Evolutionary conservation across 2,797 vertebrate species (phyloP).

Genomic region (Syngnathus acus): DNA sequence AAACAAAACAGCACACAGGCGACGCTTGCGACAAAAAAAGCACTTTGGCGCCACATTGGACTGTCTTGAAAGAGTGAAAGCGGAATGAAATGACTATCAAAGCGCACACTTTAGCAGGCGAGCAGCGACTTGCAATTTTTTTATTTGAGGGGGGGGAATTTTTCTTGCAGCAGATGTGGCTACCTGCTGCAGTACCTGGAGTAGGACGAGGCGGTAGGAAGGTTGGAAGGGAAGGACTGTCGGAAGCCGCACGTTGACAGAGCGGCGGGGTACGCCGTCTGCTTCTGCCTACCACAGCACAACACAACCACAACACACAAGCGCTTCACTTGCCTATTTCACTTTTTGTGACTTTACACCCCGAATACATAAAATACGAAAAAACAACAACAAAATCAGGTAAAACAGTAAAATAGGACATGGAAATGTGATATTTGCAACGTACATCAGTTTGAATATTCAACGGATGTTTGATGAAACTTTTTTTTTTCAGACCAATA

Average conservation of each 20-base stretch:
- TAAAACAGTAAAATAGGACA: too few relatives aligned
- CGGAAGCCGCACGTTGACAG: constrained; percentile 97
- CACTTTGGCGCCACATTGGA: neutral
- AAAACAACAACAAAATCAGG: too few relatives aligned
- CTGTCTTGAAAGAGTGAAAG: neutral
- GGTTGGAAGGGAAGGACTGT: constrained; percentile 85
- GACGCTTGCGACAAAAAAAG: neutral
- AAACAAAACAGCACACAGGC: constrained; percentile 7
- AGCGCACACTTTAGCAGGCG: neutral
- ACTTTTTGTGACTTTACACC: too few relatives aligned
- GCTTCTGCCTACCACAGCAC: constrained; percentile 89
- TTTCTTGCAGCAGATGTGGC: neutral
- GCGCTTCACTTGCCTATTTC: constrained; percentile 14
- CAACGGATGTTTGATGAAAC: too few relatives aligned
- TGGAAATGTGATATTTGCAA: too few relatives aligned
- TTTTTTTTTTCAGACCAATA: too few relatives aligned
- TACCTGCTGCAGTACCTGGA: constrained; percentile 76
- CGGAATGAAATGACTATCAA: neutral
- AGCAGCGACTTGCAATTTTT: neutral
- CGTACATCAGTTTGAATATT: too few relatives aligned
- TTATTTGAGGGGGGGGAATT: neutral
- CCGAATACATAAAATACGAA: too few relatives aligned
- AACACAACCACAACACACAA: constrained; percentile 40
- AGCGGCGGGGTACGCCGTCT: constrained; percentile 84
- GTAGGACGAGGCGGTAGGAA: constrained; percentile 87